Evolutionary conservation across 2,888 invertebrate genomes (phyloP).

Genomic region (Parasteatoda lunata): DNA sequence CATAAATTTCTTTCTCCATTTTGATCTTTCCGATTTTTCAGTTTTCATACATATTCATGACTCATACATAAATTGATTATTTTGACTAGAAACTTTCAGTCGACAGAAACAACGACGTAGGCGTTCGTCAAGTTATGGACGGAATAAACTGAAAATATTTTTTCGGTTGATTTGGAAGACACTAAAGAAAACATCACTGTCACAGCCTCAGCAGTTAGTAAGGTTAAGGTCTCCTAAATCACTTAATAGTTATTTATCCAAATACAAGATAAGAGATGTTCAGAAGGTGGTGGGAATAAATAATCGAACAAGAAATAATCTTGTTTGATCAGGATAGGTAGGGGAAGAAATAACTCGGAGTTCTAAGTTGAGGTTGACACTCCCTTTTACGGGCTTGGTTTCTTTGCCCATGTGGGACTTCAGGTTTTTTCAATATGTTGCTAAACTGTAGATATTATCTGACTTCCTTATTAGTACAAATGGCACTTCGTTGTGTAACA

Average conservation of each 20-base stretch:
- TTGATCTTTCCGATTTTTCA: no score
- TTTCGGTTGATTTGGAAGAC: background rate
- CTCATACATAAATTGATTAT: no score
- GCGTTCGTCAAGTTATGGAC: background rate
- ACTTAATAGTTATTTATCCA: background rate
- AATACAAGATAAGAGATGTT: background rate
- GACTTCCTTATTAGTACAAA: background rate
- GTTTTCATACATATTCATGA: no score
- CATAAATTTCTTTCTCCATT: no score
- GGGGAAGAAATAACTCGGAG: background rate
- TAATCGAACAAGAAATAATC: background rate
- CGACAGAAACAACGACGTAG: background rate
- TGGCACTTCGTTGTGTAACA: background rate
- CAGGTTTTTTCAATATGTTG: background rate
- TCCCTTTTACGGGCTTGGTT: conserved; percentile 2
- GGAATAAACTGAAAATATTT: no score
- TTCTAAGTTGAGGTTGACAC: background rate
- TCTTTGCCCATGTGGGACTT: conserved; percentile 5
- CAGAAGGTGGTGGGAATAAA: background rate
- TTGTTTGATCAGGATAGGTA: background rate
- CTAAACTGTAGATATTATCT: background rate
- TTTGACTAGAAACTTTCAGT: no score
- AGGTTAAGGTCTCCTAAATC: background rate
- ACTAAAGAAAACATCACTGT: conserved; percentile 2
- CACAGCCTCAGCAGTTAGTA: background rate